Evolutionary conservation across 2,888 invertebrate species (phyloP).

Genomic region (Drosophila siamana): DNA sequence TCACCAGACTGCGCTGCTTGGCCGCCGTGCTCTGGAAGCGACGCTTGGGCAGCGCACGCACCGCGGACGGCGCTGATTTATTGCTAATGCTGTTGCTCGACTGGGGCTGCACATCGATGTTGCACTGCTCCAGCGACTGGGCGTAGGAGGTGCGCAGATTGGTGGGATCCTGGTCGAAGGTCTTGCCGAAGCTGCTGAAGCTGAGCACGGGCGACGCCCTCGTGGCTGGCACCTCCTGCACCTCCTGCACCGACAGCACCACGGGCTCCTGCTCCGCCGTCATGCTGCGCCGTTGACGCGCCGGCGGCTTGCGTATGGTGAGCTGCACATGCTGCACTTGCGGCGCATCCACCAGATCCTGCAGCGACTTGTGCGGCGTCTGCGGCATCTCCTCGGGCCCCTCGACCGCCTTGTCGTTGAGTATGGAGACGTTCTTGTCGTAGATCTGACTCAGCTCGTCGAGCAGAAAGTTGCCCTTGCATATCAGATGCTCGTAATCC

Average conservation of each 20-base stretch:
- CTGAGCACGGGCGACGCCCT: constrained; percentile 43
- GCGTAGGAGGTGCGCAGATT: constrained; percentile 84
- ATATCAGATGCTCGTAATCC: constrained; percentile 80
- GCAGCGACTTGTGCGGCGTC: neutral
- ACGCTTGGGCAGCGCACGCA: constrained; percentile 72
- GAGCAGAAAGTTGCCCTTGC: constrained; percentile 84
- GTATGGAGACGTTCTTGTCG: constrained; percentile 87
- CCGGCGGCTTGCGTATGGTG: constrained; percentile 78
- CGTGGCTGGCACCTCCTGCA: neutral
- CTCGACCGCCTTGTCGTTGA: constrained; percentile 86
- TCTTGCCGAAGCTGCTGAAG: constrained; percentile 71
- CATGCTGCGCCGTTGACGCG: constrained; percentile 61
- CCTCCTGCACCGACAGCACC: no score
- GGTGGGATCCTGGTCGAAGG: constrained; percentile 85
- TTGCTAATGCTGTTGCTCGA: constrained; percentile 44
- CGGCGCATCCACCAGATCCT: constrained; percentile 22
- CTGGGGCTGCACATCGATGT: constrained; percentile 71
- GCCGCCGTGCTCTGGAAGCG: constrained; percentile 75
- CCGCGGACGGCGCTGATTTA: constrained; percentile 21
- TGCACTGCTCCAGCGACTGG: constrained; percentile 84
- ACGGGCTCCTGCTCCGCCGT: constrained; percentile 1
- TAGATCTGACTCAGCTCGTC: constrained; percentile 86
- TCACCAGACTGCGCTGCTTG: constrained; percentile 83
- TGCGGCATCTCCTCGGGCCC: constrained; percentile 24
- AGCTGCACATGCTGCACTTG: constrained; percentile 81